Evolutionary conservation across 2,113 vertebrate genomes (phyloP).

Genomic region (Tenebrosternarchus preto): DNA sequence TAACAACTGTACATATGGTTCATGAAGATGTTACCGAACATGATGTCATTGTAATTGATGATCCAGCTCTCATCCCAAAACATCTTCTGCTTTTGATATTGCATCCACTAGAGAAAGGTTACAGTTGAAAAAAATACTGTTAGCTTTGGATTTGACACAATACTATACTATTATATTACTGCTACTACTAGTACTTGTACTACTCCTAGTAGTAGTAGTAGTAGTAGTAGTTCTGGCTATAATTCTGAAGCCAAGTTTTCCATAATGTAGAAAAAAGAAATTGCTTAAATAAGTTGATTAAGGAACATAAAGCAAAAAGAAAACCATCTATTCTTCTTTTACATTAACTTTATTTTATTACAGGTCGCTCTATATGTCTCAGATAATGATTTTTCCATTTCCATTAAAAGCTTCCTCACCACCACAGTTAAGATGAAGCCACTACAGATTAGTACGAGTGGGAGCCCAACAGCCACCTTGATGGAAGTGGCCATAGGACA

Average conservation of each 20-base stretch:
- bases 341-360: neutral
- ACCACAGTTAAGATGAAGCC: conserved; percentile 76
- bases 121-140: neutral
- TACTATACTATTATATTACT: neutral
- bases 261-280: neutral
- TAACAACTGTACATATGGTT: neutral
- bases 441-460: conserved; percentile 70
- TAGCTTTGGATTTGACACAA: neutral
- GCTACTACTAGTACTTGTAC: neutral
- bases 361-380: neutral
- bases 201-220: neutral
- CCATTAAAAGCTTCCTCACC: conserved; percentile 59
- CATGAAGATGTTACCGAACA: conserved; percentile 67
- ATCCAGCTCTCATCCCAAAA: conserved; percentile 83
- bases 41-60: conserved; percentile 73
- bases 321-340: too few species aligned
- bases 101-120: conserved; percentile 69
- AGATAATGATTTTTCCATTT: neutral
- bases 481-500: conserved; percentile 74
- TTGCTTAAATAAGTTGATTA: neutral
- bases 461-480: conserved; percentile 74
- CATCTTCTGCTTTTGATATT: conserved; percentile 81
- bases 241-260: too few species aligned
- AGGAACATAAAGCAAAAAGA: too few species aligned
- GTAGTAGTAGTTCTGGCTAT: too few species aligned